phyloP scores from a whole-genome alignment of 2,113 vertebrate species.

The Oncorhynchus mykiss region DNA sequence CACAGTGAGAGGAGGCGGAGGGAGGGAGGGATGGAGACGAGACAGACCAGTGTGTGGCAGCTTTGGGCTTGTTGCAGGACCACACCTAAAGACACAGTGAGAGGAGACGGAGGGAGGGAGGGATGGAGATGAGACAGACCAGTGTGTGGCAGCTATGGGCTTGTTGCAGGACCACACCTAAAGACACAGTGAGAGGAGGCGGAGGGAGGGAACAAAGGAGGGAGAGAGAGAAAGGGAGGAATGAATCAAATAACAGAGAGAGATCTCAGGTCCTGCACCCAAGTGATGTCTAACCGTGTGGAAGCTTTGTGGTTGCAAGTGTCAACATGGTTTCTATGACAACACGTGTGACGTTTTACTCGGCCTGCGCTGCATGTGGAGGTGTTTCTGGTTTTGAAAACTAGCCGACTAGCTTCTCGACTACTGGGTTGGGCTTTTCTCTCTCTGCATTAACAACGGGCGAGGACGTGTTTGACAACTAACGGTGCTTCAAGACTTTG shows the following conservation, averaged over 20 bases:
- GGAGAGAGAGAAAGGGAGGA: not conserved
- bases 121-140: not conserved
- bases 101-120: not conserved
- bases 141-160: constrained; percentile 2
- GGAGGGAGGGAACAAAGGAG: not conserved
- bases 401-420: constrained; percentile 23
- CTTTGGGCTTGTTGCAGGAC: too few relatives aligned
- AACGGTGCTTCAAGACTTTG: constrained; percentile 1
- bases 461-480: constrained; percentile 39
- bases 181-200: not conserved
- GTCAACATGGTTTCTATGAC: constrained; percentile 20
- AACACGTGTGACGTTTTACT: not conserved
- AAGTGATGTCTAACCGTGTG: not conserved
- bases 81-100: too few relatives aligned
- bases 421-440: constrained; percentile 14
- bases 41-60: too few relatives aligned
- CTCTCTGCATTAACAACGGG: constrained; percentile 33
- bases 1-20: too few relatives aligned
- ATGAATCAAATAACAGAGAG: not conserved
- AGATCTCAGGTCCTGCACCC: not conserved
- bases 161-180: not conserved
- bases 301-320: not conserved
- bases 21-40: too few relatives aligned
- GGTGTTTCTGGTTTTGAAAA: constrained; percentile 15
- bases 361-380: constrained; percentile 35